Percentiles rank a stretch among this genome's conserved stretches.
Evolutionary conservation across 2,113 vertebrate genomes (phyloP).

Genomic region (Columba janthina): DNA sequence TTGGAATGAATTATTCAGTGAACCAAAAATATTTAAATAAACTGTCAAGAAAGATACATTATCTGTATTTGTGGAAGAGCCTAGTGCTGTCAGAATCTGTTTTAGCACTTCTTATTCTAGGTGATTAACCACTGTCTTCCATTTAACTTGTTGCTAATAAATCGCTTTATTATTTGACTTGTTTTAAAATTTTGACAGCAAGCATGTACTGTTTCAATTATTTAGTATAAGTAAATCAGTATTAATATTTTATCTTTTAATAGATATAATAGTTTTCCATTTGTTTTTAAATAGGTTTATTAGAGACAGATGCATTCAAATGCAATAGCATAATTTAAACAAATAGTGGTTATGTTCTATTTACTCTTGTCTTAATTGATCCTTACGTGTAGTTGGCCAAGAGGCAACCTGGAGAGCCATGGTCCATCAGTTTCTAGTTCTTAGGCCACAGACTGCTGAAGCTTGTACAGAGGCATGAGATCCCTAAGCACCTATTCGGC

Average conservation of each 20-base stretch:
- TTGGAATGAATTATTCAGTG: slow-evolving; percentile 50
- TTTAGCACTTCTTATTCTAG: slow-evolving; percentile 1
- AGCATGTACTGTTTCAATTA: background rate
- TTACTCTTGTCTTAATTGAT: background rate
- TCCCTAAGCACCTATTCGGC: background rate
- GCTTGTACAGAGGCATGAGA: background rate
- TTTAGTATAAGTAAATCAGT: background rate
- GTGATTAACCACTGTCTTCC: background rate
- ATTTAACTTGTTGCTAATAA: slow-evolving; percentile 30
- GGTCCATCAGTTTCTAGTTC: background rate
- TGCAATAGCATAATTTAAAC: background rate
- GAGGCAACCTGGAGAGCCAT: background rate
- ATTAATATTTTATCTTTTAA: background rate
- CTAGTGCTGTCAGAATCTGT: background rate
- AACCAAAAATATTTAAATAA: slow-evolving; percentile 54
- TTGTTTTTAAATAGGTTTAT: background rate
- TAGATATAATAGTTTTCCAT: background rate
- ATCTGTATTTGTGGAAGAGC: slow-evolving; percentile 43
- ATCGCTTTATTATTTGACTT: background rate
- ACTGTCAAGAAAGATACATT: slow-evolving; percentile 46
- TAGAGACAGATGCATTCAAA: background rate
- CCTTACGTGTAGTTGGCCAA: background rate
- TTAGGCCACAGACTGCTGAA: background rate
- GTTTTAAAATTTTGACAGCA: slow-evolving; percentile 1
- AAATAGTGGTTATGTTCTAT: background rate